phyloP scores from a whole-genome alignment of 2,888 invertebrate species.

The Drosophila lacicola region DNA sequence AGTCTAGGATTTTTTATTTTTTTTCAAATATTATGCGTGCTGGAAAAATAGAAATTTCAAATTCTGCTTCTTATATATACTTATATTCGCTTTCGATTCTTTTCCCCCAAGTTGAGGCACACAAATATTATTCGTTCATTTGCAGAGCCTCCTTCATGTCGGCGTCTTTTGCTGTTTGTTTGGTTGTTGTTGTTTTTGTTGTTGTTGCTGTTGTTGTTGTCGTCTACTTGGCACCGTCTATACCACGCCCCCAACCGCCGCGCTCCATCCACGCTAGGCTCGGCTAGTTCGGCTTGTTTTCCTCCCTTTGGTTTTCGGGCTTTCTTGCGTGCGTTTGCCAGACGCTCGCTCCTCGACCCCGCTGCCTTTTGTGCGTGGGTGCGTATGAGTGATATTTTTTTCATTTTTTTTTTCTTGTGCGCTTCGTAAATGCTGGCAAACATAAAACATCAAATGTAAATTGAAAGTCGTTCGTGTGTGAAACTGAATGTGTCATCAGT shows the following conservation, averaged over 20 bases:
- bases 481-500: conserved; percentile 81
- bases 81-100: conserved; percentile 2
- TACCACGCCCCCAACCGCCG: background rate
- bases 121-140: conserved; percentile 76
- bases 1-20: conserved; percentile 7
- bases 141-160: conserved; percentile 46
- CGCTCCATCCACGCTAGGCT: conserved; percentile 4
- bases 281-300: conserved; percentile 49
- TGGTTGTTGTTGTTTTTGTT: conserved; percentile 17
- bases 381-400: conserved; percentile 78
- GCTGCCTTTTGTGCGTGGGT: conserved; percentile 69
- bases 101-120: conserved; percentile 52
- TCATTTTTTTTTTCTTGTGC: conserved; percentile 35
- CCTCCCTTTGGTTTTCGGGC: conserved; percentile 41
- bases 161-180: conserved; percentile 21
- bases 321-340: conserved; percentile 48
- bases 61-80: conserved; percentile 12
- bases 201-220: conserved; percentile 35
- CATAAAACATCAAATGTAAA: conserved; percentile 81
- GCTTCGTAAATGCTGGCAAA: conserved; percentile 75
- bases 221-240: conserved; percentile 69
- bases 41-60: conserved; percentile 11
- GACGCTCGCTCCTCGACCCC: conserved; percentile 40
- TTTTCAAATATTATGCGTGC: conserved; percentile 26
- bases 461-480: conserved; percentile 83